A percentile compares a stretch with the other conserved stretches of the same genome.
These are phyloP conservation scores for Odontesthes bonariensis DNA, from an alignment of 2,113 vertebrate genomes.

Conservation along the genomic window DNA sequence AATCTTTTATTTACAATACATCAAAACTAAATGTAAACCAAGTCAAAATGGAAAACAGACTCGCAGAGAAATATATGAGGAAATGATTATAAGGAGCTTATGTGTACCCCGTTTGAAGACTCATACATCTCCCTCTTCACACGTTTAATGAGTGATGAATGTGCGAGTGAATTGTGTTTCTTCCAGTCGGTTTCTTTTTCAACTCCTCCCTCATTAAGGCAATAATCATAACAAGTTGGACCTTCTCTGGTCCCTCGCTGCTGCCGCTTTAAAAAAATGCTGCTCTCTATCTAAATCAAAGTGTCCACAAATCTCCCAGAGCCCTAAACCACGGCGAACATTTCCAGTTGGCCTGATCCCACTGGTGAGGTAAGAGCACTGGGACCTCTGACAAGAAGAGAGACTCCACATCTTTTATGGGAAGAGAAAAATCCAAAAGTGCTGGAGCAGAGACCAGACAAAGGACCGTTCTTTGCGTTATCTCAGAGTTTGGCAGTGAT, in stretches of 20 bases:
- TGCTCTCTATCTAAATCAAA: conserved; percentile 76
- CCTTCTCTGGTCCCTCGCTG: conserved; percentile 22
- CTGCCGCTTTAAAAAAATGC: conserved; percentile 60
- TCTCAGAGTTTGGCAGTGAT: conserved; percentile 23
- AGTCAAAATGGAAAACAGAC: conserved; percentile 45
- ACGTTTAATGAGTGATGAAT: conserved; percentile 36
- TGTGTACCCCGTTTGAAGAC: conserved; percentile 19
- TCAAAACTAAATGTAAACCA: conserved; percentile 30
- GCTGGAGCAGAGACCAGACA: conserved; percentile 53
- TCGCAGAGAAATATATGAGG: conserved; percentile 33
- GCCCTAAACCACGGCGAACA: conserved; percentile 74
- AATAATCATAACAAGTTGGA: conserved; percentile 43
- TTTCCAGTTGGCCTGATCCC: conserved; percentile 81
- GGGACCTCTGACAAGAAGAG: conserved; percentile 70
- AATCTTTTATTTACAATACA: conserved; percentile 7
- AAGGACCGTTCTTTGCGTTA: conserved; percentile 55
- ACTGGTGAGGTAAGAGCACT: conserved; percentile 77
- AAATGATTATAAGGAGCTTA: conserved; percentile 46
- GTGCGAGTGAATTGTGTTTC: conserved; percentile 21
- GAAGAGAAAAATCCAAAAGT: conserved; percentile 55
- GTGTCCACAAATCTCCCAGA: conserved; percentile 73
- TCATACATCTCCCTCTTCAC: neutral
- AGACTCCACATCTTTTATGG: conserved; percentile 61
- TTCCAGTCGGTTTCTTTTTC: conserved; percentile 16
- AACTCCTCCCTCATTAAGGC: conserved; percentile 46